Evolutionary conservation across 1,140 invertebrate genomes (phyloP).

Genomic region (Eubasilissa regina): DNA sequence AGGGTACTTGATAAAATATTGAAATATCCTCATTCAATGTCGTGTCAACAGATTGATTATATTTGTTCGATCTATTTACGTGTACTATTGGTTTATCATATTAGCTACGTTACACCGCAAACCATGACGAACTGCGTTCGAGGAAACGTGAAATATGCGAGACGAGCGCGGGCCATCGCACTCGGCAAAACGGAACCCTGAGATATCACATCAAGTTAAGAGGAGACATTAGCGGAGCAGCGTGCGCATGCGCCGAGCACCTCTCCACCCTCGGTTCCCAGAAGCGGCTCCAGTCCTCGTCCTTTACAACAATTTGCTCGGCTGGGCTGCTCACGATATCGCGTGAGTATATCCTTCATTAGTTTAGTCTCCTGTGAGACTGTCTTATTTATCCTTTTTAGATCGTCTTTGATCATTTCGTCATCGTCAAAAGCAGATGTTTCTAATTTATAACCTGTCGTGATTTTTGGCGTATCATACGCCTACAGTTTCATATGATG

Average conservation of each 20-base stretch:
- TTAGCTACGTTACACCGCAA: too few species aligned
- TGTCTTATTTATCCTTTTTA: slow-evolving; percentile 3
- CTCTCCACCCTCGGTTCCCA: slow-evolving; percentile 16
- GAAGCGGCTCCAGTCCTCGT: slow-evolving; percentile 1
- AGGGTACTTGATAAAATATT: too few species aligned
- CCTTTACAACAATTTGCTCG: slow-evolving; percentile 45
- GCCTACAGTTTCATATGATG: too few species aligned
- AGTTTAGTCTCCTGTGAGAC: slow-evolving; percentile 26
- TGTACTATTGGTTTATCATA: too few species aligned
- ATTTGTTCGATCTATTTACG: too few species aligned
- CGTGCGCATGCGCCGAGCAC: background rate
- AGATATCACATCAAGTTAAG: slow-evolving; percentile 42
- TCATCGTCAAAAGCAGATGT: slow-evolving; percentile 17
- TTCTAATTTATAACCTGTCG: too few species aligned
- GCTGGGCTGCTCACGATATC: slow-evolving; percentile 47
- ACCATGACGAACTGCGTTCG: too few species aligned
- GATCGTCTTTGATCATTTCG: background rate
- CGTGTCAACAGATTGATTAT: too few species aligned
- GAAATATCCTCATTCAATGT: too few species aligned
- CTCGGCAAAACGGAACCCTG: background rate
- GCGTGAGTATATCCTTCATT: slow-evolving; percentile 54
- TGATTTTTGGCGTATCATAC: too few species aligned
- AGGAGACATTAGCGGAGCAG: background rate
- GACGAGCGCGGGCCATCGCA: background rate
- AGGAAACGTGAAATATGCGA: too few species aligned